Conservation (phyloP, 30 jellyfish, hydroid and myxozoan species). For the Chrysaora quinquecirrha region DNA sequence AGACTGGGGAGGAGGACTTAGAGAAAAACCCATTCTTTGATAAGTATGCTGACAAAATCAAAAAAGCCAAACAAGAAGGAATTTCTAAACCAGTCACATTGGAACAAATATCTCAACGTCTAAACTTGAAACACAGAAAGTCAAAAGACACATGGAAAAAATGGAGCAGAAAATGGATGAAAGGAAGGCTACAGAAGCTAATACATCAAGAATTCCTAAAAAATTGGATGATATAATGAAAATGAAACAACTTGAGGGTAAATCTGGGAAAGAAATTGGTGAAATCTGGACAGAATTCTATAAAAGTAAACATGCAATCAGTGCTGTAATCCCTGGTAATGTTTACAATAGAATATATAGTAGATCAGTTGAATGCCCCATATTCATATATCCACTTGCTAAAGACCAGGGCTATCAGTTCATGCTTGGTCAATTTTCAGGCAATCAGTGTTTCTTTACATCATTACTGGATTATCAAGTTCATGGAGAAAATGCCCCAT, state of each 20-base stretch:
- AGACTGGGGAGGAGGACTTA: slow-evolving; percentile 21
- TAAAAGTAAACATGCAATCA: slow-evolving; percentile 57
- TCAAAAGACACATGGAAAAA: slow-evolving; percentile 48
- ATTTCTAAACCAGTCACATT: neutral
- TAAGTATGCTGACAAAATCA: slow-evolving; percentile 81
- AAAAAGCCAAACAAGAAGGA: slow-evolving; percentile 37
- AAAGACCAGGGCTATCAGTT: slow-evolving; percentile 86
- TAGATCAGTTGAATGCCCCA: slow-evolving; percentile 68
- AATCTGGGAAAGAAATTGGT: slow-evolving; percentile 59
- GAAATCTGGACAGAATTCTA: slow-evolving; percentile 83
- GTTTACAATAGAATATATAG: slow-evolving; percentile 50
- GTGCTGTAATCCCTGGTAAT: slow-evolving; percentile 80
- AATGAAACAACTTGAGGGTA: slow-evolving; percentile 47
- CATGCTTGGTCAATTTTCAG: slow-evolving; percentile 80
- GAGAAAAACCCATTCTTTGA: slow-evolving; percentile 70
- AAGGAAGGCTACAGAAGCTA: slow-evolving; percentile 9
- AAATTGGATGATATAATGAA: slow-evolving; percentile 59
- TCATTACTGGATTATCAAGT: slow-evolving; percentile 82
- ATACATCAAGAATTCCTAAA: slow-evolving; percentile 56
- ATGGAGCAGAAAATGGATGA: slow-evolving; percentile 45
- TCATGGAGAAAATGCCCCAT: slow-evolving; percentile 96
- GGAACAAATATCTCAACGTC: slow-evolving; percentile 39
- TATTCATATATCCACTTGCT: slow-evolving; percentile 80
- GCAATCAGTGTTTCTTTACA: slow-evolving; percentile 74
- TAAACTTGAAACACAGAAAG: slow-evolving; percentile 43